phyloP scores from a whole-genome alignment of 2,888 invertebrate species.

The Epinotia bilunana region DNA sequence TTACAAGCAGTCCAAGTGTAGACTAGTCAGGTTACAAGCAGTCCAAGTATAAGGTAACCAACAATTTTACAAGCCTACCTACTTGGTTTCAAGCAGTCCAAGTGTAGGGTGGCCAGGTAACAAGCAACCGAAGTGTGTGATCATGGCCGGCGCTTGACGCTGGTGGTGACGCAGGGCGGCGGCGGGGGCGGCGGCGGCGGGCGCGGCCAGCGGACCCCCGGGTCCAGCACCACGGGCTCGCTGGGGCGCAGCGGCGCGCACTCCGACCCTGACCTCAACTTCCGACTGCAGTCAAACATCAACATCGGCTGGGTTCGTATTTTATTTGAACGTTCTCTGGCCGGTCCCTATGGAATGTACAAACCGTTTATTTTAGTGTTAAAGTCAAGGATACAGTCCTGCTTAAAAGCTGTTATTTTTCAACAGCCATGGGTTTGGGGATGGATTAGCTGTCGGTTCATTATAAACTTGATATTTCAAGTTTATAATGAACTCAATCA shows the following conservation, averaged over 20 bases:
- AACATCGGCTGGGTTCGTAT: constrained; percentile 77
- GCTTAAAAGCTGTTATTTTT: background rate
- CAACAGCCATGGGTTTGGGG: too few relatives aligned
- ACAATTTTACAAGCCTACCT: background rate
- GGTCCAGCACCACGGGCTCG: constrained; percentile 62
- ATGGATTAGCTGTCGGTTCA: too few relatives aligned
- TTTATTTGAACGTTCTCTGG: constrained; percentile 44
- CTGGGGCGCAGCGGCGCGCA: constrained; percentile 72
- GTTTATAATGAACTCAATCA: too few relatives aligned
- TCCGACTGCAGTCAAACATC: constrained; percentile 71
- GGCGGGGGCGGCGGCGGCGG: constrained; percentile 67
- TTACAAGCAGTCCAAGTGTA: background rate
- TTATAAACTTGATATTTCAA: too few relatives aligned
- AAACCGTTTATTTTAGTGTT: background rate
- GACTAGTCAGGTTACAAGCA: background rate
- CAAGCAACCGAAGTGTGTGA: constrained; percentile 51
- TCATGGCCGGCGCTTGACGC: constrained; percentile 55
- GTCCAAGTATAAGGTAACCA: background rate
- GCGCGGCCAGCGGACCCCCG: constrained; percentile 59
- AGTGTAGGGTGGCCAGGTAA: constrained; percentile 28
- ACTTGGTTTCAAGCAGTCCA: too few relatives aligned
- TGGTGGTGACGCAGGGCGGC: constrained; percentile 53
- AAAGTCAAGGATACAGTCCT: background rate
- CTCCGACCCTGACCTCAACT: constrained; percentile 77
- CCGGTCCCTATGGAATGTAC: constrained; percentile 4